Conservation (phyloP, 1,140 invertebrate genomes). For the Drosophila ambigua region DNA sequence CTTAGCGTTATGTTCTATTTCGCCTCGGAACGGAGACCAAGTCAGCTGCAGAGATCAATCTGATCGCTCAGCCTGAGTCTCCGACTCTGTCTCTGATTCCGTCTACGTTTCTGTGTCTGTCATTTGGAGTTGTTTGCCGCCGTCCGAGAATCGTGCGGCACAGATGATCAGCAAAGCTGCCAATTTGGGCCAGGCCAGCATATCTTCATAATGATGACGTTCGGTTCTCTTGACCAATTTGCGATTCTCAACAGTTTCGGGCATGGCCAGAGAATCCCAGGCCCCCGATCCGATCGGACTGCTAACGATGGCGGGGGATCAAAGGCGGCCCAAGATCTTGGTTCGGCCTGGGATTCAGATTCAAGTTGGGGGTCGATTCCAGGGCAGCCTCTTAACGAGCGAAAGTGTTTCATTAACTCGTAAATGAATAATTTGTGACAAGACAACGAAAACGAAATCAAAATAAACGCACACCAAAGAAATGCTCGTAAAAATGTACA, state of each 20-base stretch:
- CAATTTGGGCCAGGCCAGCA: constrained; percentile 55
- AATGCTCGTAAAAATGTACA: constrained; percentile 64
- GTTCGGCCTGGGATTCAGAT: background rate
- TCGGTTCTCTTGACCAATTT: constrained; percentile 61
- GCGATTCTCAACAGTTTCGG: constrained; percentile 36
- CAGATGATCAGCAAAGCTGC: constrained; percentile 59
- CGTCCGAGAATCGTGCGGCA: constrained; percentile 65
- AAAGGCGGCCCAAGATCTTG: constrained; percentile 10
- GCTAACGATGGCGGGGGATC: constrained; percentile 16
- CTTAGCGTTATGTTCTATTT: constrained; percentile 78
- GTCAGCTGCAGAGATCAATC: constrained; percentile 46
- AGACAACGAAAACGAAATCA: constrained; percentile 64
- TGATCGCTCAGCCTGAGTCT: constrained; percentile 34
- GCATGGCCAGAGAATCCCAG: background rate
- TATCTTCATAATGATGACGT: constrained; percentile 47
- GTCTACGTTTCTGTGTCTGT: constrained; percentile 15
- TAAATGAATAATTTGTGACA: constrained; percentile 52
- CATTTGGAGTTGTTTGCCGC: constrained; percentile 19
- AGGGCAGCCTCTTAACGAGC: constrained; percentile 61
- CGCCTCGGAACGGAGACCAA: constrained; percentile 28
- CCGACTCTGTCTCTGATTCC: background rate
- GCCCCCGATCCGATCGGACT: too few species aligned
- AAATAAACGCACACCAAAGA: constrained; percentile 41
- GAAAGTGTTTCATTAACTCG: constrained; percentile 73
- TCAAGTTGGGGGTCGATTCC: background rate